phyloP scores from a whole-genome alignment of 2,113 vertebrate species.

The Chinchilla lanigera region DNA sequence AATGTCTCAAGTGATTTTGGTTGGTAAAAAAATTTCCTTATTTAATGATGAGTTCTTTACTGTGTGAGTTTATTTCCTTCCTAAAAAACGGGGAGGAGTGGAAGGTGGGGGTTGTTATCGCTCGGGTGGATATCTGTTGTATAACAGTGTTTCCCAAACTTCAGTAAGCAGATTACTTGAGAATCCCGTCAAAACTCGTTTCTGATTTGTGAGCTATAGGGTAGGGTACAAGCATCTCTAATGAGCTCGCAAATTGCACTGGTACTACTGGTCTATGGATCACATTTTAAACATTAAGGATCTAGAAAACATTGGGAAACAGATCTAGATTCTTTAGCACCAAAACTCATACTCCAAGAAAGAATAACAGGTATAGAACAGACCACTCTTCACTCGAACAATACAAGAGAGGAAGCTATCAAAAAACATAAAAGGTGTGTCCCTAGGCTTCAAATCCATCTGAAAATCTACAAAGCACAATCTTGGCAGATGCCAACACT shows the following conservation, averaged over 20 bases:
- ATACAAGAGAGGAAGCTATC: neutral
- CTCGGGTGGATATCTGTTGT: neutral
- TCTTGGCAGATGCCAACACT: neutral
- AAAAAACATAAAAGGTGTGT: neutral
- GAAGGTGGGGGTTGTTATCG: neutral
- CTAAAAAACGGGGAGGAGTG: neutral
- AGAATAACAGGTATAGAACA: neutral
- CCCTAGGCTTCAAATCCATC: neutral
- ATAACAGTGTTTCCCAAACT: neutral
- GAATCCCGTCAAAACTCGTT: neutral
- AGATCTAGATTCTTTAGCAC: neutral
- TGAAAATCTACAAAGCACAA: neutral
- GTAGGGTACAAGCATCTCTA: neutral
- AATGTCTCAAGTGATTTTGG: neutral
- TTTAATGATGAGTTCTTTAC: neutral
- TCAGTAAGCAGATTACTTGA: neutral
- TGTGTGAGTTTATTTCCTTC: neutral
- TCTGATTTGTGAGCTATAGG: neutral
- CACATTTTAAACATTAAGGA: neutral
- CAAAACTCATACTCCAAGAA: constrained; percentile 34
- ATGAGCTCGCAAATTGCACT: neutral
- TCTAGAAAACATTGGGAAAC: neutral
- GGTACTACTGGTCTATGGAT: neutral
- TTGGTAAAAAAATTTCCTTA: constrained; percentile 48
- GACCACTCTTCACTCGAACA: neutral